Base-by-base conservation (phyloP, 53 echinoderm and acorn worm genomes). In the Temnopleurus reevesii region DNA sequence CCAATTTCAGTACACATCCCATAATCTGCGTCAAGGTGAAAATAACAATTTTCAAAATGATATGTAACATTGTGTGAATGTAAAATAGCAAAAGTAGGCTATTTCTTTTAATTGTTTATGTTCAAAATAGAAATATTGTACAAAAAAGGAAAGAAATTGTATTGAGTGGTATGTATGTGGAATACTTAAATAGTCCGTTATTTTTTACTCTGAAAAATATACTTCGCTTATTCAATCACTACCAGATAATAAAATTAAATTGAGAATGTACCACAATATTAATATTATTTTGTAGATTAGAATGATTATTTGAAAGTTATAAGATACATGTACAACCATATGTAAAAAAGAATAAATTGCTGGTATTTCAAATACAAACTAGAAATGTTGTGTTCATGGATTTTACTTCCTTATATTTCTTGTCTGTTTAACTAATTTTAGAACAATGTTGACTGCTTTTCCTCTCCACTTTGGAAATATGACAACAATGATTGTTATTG, bases 321-420 rank as follows among this genome's bases (percentile, higher is more conserved):
- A 47, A 36, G 43, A 30, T 84, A 83, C 83, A 83, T 71, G 71
- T 71, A 55, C 83, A 46, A 9, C 55, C 19, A 21, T 55, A 55
- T 83, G 55, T 49, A 83, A 33, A 83, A n/a, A 83, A 83, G 35
- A 83, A 83, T 55, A 49, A 80, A 47, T 83, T 83, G 83, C 83
- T 83, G 83, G 55, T 83, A 83, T 83, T 83, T 83, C 83, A 83
- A 83, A 83, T 83, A 80, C 46, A 80, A 30, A 80, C 34, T n/a
- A 10, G 5, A 45, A 0, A 35, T 76, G 36, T 43, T 79, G 79
- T 26, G 47, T 79, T 9, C 3, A 15, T 76, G 76, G 8, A 9
- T 79, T 28, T 49, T 46, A 46, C 30, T 71, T 71, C 15, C 9
- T 49, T n/a, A n/a, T n/a, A n/a, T n/a, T n/a, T n/a, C n/a, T n/a